Percentiles rank a stretch among this genome's conserved stretches.
Evolutionary conservation across 2,797 vertebrate genomes (phyloP).

Genomic region (Leuciscus waleckii): DNA sequence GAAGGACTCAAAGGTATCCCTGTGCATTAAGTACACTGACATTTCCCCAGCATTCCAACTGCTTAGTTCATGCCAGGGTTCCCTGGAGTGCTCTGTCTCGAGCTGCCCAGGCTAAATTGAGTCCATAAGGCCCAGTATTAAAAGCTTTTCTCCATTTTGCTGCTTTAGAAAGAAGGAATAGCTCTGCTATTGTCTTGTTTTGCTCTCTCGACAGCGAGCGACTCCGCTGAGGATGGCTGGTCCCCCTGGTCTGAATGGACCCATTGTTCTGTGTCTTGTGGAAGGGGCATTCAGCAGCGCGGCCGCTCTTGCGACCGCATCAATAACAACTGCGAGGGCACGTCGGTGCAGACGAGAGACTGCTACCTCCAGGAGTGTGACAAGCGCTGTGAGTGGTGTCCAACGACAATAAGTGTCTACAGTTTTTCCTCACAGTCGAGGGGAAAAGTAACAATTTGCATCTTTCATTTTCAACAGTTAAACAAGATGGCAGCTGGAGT

Average conservation of each 20-base stretch:
- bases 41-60: conserved; percentile 53
- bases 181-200: conserved; percentile 66
- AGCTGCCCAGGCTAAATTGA: conserved; percentile 67
- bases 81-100: conserved; percentile 66
- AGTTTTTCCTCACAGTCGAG: not conserved
- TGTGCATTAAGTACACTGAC: conserved; percentile 63
- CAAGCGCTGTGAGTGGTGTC: conserved; percentile 90
- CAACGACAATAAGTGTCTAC: conserved; percentile 2
- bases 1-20: conserved; percentile 68
- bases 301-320: conserved; percentile 98
- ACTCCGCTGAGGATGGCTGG: conserved; percentile 96
- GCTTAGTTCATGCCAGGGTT: conserved; percentile 53
- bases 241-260: conserved; percentile 99
- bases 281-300: conserved; percentile 96
- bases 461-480: conserved; percentile 78
- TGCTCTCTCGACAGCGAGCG: conserved; percentile 83
- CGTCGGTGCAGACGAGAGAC: conserved; percentile 95
- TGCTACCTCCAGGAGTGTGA: conserved; percentile 97
- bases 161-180: conserved; percentile 71
- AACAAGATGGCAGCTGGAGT: conserved; percentile 98
- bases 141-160: conserved; percentile 69
- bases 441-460: conserved; percentile 5
- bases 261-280: conserved; percentile 95
- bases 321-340: conserved; percentile 96
- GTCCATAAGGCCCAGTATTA: conserved; percentile 69